Evolutionary conservation across 2,797 vertebrate species (phyloP).

Genomic region (Cirrhinus mrigala): DNA sequence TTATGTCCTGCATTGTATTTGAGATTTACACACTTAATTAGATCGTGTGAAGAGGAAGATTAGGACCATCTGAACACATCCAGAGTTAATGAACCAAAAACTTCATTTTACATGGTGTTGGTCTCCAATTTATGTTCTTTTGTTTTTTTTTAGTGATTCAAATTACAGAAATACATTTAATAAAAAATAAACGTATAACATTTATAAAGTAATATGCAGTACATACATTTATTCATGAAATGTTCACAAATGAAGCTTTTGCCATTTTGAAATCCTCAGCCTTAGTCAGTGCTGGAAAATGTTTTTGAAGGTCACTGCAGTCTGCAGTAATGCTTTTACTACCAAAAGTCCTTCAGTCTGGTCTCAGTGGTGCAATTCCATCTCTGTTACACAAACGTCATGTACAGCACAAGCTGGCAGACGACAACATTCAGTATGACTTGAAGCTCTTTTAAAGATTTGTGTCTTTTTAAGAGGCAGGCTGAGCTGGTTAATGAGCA

Average conservation of each 20-base stretch:
- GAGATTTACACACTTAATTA: conserved; percentile 38
- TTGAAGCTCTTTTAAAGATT: not conserved
- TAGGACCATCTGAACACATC: not conserved
- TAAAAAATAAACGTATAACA: not conserved
- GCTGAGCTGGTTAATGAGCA: conserved; percentile 50
- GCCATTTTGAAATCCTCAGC: not conserved
- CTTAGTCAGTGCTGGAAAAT: conserved; percentile 1
- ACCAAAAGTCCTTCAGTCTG: conserved; percentile 42
- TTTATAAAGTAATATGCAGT: not conserved
- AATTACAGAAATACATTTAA: not conserved
- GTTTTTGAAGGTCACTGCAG: conserved; percentile 53
- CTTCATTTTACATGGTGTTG: not conserved
- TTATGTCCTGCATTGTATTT: not conserved
- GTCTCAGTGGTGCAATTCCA: conserved; percentile 18
- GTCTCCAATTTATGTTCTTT: no score
- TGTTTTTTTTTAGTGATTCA: no score
- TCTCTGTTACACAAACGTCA: conserved; percentile 42
- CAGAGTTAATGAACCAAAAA: not conserved
- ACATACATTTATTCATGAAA: not conserved
- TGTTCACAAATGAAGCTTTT: conserved; percentile 6
- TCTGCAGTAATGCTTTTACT: conserved; percentile 43
- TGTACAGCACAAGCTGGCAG: conserved; percentile 39
- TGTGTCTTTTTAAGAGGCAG: conserved; percentile 39
- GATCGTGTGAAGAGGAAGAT: not conserved
- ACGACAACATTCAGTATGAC: conserved; percentile 30